Evolutionary conservation across 2,113 vertebrate genomes (phyloP).

Genomic region (Daboia siamensis): DNA sequence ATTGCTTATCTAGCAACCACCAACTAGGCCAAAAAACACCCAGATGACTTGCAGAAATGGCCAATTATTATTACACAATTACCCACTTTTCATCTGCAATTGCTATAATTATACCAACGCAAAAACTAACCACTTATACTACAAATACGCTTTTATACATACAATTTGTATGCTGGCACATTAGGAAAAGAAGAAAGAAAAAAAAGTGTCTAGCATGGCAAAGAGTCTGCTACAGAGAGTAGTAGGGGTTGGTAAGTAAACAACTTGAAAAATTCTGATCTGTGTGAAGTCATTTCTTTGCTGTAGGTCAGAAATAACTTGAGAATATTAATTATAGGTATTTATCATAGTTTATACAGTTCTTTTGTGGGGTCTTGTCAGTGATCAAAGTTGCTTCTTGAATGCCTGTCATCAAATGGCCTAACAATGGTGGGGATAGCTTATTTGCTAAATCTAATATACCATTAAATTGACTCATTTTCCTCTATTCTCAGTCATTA

Average conservation of each 20-base stretch:
- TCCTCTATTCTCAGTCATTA: constrained; percentile 56
- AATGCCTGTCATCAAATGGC: constrained; percentile 69
- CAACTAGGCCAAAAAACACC: not conserved
- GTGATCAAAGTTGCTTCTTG: constrained; percentile 72
- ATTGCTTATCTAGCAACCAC: not conserved
- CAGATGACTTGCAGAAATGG: constrained; percentile 29
- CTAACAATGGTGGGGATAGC: constrained; percentile 58
- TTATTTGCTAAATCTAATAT: constrained; percentile 72
- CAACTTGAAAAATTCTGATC: constrained; percentile 55
- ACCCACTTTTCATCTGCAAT: constrained; percentile 27
- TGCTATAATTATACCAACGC: constrained; percentile 35
- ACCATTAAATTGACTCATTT: constrained; percentile 67
- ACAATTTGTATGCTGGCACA: constrained; percentile 22
- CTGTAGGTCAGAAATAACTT: constrained; percentile 66
- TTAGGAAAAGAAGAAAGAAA: constrained; percentile 21
- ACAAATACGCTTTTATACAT: constrained; percentile 33
- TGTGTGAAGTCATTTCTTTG: constrained; percentile 57
- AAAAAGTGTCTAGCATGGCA: constrained; percentile 28
- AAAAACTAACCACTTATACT: constrained; percentile 26
- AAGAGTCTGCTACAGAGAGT: constrained; percentile 38
- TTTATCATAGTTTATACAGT: constrained; percentile 69
- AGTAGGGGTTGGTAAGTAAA: constrained; percentile 41
- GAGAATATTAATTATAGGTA: constrained; percentile 60
- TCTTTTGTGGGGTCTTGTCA: constrained; percentile 61
- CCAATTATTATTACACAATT: constrained; percentile 17